Percentiles rank a stretch among this genome's conserved stretches.
Evolutionary conservation across 1,140 invertebrate species (phyloP).

Genomic region (Zaprionus capensis): DNA sequence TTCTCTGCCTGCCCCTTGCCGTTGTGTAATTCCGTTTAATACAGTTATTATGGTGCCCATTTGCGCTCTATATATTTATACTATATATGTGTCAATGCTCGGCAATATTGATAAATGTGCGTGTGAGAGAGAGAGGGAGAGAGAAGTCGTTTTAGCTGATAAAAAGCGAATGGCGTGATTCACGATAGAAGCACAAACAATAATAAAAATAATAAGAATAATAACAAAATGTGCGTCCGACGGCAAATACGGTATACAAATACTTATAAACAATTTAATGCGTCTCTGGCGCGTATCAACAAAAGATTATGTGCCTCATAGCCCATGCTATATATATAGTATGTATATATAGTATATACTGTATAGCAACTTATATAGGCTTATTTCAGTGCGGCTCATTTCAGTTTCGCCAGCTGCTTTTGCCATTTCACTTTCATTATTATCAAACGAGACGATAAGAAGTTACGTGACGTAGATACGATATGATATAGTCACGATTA

Average conservation of each 20-base stretch:
- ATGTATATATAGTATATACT: slow-evolving; percentile 21
- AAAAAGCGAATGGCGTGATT: slow-evolving; percentile 78
- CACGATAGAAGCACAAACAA: slow-evolving; percentile 52
- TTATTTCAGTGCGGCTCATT: slow-evolving; percentile 4
- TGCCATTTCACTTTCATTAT: slow-evolving; percentile 75
- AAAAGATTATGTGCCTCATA: slow-evolving; percentile 22
- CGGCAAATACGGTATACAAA: slow-evolving; percentile 17
- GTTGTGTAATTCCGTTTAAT: slow-evolving; percentile 57
- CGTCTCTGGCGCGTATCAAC: slow-evolving; percentile 17
- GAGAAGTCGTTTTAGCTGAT: slow-evolving; percentile 63
- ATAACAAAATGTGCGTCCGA: slow-evolving; percentile 50
- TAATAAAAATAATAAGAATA: slow-evolving; percentile 30
- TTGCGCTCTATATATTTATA: slow-evolving; percentile 35
- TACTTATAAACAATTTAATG: slow-evolving; percentile 24
- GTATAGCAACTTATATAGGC: slow-evolving; percentile 6
- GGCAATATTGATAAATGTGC: slow-evolving; percentile 66
- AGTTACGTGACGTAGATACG: slow-evolving; percentile 69
- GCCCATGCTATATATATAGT: neutral
- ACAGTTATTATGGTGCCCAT: slow-evolving; percentile 56
- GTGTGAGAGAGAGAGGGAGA: slow-evolving; percentile 41
- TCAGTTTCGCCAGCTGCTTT: slow-evolving; percentile 40
- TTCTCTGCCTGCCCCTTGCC: neutral
- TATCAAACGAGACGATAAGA: slow-evolving; percentile 53
- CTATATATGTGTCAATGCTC: slow-evolving; percentile 45
- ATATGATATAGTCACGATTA: slow-evolving; percentile 17